Percentiles rank a stretch among this genome's conserved stretches.
Evolutionary conservation across 2,113 vertebrate species (phyloP).

Genomic region (Ciconia maguari): DNA sequence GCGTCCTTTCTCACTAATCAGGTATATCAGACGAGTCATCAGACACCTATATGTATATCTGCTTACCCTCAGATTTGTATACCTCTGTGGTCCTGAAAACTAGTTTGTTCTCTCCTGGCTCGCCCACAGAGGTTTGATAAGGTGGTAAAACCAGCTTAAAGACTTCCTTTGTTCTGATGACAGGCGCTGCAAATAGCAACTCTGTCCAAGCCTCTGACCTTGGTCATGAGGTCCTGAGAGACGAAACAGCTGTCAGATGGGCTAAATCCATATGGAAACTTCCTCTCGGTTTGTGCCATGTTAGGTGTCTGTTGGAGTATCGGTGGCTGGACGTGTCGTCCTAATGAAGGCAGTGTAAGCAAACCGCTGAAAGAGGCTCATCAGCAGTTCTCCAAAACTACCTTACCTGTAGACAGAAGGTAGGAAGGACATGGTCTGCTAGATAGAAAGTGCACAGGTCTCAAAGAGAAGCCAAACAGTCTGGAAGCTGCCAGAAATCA

Average conservation of each 20-base stretch:
- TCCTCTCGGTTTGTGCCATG: accelerated
- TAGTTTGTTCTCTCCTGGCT: conserved; percentile 53
- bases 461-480: not conserved
- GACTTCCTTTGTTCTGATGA: conserved; percentile 54
- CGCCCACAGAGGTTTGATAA: conserved; percentile 47
- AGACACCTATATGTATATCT: conserved; percentile 47
- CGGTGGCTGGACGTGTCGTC: not conserved
- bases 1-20: conserved; percentile 54
- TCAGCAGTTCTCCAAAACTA: not conserved
- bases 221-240: not conserved
- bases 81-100: conserved; percentile 43
- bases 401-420: not conserved
- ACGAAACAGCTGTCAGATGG: not conserved
- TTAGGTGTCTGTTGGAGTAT: not conserved
- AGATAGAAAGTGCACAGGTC: not conserved
- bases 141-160: conserved; percentile 63
- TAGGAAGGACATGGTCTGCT: not conserved
- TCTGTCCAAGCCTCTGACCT: conserved; percentile 39
- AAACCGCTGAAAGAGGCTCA: not conserved
- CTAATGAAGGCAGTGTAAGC: not conserved
- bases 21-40: conserved; percentile 52
- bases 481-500: not conserved
- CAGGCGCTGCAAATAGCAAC: not conserved
- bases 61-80: conserved; percentile 30
- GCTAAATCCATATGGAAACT: not conserved